Conservation (phyloP, 1,140 invertebrate genomes). For the Brachionus plicatilis region DNA sequence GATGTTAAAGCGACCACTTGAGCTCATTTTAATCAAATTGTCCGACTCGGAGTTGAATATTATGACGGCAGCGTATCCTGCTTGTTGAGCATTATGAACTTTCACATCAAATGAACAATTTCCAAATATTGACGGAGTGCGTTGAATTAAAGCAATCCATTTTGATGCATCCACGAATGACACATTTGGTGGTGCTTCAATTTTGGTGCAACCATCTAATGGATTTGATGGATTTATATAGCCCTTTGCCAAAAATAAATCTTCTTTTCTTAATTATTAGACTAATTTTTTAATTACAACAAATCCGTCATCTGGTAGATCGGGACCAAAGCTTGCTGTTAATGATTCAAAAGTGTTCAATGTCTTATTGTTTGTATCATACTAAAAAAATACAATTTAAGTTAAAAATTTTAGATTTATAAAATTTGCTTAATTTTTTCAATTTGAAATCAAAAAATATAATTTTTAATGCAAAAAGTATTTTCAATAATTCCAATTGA, state of each 20-base stretch:
- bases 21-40: conserved; percentile 26
- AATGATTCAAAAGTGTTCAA: conserved; percentile 21
- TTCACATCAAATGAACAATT: conserved; percentile 40
- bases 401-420: neutral
- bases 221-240: conserved; percentile 1
- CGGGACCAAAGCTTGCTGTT: neutral
- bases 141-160: conserved; percentile 39
- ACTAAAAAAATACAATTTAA: neutral
- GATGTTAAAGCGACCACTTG: neutral
- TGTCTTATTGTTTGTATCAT: conserved; percentile 11
- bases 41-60: conserved; percentile 32
- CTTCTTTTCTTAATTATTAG: neutral
- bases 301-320: conserved; percentile 27
- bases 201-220: neutral
- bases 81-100: conserved; percentile 35
- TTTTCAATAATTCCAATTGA: too few relatives aligned
- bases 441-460: neutral
- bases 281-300: neutral
- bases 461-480: neutral
- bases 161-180: neutral
- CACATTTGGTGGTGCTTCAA: conserved; percentile 22
- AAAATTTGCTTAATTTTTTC: neutral
- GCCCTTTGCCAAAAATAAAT: neutral
- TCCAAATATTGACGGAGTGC: conserved; percentile 10
- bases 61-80: conserved; percentile 25